Conservation (phyloP, 2,797 vertebrate species). For the Pagetopsis macropterus region DNA sequence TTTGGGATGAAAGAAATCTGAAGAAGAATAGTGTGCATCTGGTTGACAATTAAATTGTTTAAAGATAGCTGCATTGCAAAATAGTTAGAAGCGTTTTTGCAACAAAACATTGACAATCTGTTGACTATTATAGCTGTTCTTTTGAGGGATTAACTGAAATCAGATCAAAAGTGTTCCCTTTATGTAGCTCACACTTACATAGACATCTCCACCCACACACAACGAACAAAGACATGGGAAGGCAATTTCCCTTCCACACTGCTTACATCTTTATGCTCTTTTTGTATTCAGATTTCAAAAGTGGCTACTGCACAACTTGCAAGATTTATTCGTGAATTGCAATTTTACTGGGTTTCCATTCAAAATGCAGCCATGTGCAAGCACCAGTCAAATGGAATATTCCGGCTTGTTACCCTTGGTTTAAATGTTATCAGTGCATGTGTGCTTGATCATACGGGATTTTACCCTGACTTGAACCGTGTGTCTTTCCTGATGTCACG, state of each 20-base stretch:
- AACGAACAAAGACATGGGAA: conserved; percentile 44
- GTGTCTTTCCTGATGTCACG: conserved; percentile 22
- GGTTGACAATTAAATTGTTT: conserved; percentile 34
- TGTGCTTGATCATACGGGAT: conserved; percentile 13
- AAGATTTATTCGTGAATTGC: conserved; percentile 25
- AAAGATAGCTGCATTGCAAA: conserved; percentile 17
- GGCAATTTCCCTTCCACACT: conserved; percentile 45
- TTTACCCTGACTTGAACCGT: conserved; percentile 5
- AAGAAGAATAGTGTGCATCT: conserved; percentile 2
- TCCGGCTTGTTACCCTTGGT: conserved; percentile 4
- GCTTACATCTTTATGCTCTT: conserved; percentile 58
- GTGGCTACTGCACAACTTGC: conserved; percentile 32
- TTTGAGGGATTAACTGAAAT: conserved; percentile 61
- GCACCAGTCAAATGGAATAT: conserved; percentile 18
- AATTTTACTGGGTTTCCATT: conserved; percentile 17
- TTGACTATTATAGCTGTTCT: conserved; percentile 39
- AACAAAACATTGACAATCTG: conserved; percentile 32
- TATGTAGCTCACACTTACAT: conserved; percentile 44
- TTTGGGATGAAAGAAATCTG: not conserved
- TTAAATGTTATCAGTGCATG: conserved; percentile 17
- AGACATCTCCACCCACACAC: conserved; percentile 58
- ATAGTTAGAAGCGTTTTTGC: conserved; percentile 41
- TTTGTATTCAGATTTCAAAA: conserved; percentile 50
- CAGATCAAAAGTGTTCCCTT: conserved; percentile 52
- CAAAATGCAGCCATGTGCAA: not conserved